Evolutionary conservation across 2,113 vertebrate genomes (phyloP), one percentile per base, ranked within the genome.

Genomic region (Amblyopsis rosae): DNA sequence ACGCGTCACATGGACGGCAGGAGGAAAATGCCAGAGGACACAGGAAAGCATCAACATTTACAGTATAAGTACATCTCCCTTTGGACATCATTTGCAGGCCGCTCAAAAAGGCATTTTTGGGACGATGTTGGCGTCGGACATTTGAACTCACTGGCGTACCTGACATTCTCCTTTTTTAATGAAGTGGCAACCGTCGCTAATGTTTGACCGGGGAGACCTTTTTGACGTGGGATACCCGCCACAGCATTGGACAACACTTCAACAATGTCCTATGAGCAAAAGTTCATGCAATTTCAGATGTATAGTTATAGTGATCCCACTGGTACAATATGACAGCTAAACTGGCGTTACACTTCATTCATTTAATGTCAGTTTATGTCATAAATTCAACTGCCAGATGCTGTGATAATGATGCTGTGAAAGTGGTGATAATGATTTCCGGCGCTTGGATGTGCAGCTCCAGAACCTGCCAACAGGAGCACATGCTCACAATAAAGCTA

Each of bases 1-100:
- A 73, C 77, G 54, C 0, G 35, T 33, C 35, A 41, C 35, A 41
- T 41, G 35, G 26, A 41, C 33, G 60, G 55, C 17, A 9, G 57
- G 72, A 32, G 74, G 53, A 75, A 73, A 67, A 75, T 62, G 79
- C 62, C 50, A 63, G 55, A 72, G 75, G 63, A 69, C 56, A 33
- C 26, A 59, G 72, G 60, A 69, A 54, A 65, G 62, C 53, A 51
- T 35, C 77, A 80, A 82, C 66, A 72, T 58, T 56, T 55, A 17
- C 17, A 61, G 41, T 17, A 26, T 51, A 75, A 65, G 17, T 62
- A 54, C 17, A 41, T 41, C 45, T 72, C 69, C 64, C 68, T 57
- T 4, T 49, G 45, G 78, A 81, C 57, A 79, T 50, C 47, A 33
- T 45, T 12, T 62, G 3, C 33, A 68, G 64, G 33, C 67, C 67